Evolutionary conservation across 1,140 invertebrate genomes (phyloP).

Genomic region (Notospermus geniculatus): DNA sequence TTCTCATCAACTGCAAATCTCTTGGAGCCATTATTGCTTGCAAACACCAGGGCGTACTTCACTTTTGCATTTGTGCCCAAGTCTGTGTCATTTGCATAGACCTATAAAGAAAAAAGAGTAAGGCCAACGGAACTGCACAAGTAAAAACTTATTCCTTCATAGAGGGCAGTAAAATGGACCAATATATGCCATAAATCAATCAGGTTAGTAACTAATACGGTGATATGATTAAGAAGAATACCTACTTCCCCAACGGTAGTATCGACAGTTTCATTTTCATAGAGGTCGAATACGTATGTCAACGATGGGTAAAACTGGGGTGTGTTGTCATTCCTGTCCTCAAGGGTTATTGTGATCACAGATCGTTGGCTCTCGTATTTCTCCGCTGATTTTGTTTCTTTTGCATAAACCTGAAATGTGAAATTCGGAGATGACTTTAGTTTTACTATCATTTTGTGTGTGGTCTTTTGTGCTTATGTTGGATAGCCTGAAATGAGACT

Average conservation of each 20-base stretch:
- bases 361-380: not conserved
- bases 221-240: not conserved
- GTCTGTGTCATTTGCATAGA: conserved; percentile 2
- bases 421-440: too few species aligned
- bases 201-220: not conserved
- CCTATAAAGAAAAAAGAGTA: not conserved
- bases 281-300: not conserved
- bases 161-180: not conserved
- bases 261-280: not conserved
- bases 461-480: not conserved
- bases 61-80: not conserved
- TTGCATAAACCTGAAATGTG: not conserved
- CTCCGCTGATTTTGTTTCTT: conserved; percentile 1
- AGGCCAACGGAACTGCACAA: not conserved
- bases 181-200: not conserved
- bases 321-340: conserved; percentile 1
- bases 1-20: not conserved
- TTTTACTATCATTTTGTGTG: too few species aligned
- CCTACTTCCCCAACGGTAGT: not conserved
- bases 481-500: not conserved
- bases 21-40: not conserved
- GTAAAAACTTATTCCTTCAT: not conserved
- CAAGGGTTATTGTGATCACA: not conserved
- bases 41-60: not conserved
- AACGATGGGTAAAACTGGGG: not conserved